Conservation (phyloP, 2,797 vertebrate species). For the Crossoptilon crossoptilon region DNA sequence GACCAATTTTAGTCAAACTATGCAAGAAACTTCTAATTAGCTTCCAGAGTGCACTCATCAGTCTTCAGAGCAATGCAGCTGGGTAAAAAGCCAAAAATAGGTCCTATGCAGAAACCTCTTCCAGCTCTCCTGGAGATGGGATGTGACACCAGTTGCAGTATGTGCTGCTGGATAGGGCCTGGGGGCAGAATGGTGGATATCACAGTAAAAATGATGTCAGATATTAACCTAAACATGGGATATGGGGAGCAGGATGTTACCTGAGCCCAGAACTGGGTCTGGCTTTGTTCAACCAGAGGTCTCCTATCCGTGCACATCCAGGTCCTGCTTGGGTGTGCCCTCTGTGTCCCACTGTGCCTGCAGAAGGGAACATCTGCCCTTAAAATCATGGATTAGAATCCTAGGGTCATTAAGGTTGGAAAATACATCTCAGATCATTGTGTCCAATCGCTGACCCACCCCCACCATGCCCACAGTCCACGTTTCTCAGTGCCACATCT, state of each 20-base stretch:
- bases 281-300: background rate
- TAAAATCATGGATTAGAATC: no score
- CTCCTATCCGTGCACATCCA: background rate
- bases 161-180: background rate
- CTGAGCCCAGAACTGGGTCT: background rate
- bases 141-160: background rate
- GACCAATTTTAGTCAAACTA: background rate
- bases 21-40: background rate
- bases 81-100: background rate
- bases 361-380: background rate
- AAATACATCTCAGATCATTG: no score
- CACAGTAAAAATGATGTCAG: background rate
- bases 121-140: background rate
- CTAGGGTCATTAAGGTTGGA: no score
- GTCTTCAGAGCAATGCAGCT: background rate
- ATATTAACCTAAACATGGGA: background rate
- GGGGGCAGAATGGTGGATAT: background rate
- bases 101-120: background rate
- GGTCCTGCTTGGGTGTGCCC: background rate
- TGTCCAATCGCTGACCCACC: no score
- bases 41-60: background rate
- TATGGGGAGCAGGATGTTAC: background rate
- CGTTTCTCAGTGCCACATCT: no score
- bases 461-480: no score
- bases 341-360: background rate